Base-by-base conservation (phyloP, 2,888 invertebrate genomes). In the Cyaniris semiargus region DNA sequence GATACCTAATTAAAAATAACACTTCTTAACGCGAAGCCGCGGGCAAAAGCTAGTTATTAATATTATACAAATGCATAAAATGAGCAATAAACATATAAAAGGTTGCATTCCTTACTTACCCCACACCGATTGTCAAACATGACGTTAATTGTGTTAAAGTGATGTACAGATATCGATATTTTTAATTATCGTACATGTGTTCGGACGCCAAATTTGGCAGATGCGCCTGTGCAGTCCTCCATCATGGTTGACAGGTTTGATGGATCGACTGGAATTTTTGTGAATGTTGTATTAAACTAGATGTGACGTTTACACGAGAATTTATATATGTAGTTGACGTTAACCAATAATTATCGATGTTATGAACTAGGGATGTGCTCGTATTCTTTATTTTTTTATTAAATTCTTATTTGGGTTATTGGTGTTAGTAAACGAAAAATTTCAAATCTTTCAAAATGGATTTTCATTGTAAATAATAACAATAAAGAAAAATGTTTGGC, bases 181-280 rank as follows among this genome's bases (percentile, higher is more conserved):
- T 27, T 27, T 66, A 66, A 66, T 66, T 66, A 27, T 66, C 6
- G 66, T 31, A 15, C 66, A 66, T 66, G 66, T 66, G 27, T 31
- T 66, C 38, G 38, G 58, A 34, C 82, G 82, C 87, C 84, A 86
- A 86, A 86, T 86, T 85, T 80, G 85, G 84, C 84, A 84, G 84
- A 83, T 85, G 85, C 77, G 77, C 70, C 58, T 70, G 76, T 78
- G 76, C 78, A 75, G 75, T 76, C 79, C 76, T 78, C 79, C 78
- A 78, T 79, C 77, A 74, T 70, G 77, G 76, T 77, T 82, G 83
- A 81, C 83, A 81, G 79, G 56, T 77, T 79, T 83, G 83, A 85
- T 84, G 89, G 90, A 90, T 90, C 86, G 90, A 89, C 89, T 81
- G 83, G 80, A 80, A 78, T 82, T 81, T 79, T 79, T 78, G 70